Evolutionary conservation across 1,140 invertebrate genomes (phyloP).

Genomic region (Drosophila hydei): DNA sequence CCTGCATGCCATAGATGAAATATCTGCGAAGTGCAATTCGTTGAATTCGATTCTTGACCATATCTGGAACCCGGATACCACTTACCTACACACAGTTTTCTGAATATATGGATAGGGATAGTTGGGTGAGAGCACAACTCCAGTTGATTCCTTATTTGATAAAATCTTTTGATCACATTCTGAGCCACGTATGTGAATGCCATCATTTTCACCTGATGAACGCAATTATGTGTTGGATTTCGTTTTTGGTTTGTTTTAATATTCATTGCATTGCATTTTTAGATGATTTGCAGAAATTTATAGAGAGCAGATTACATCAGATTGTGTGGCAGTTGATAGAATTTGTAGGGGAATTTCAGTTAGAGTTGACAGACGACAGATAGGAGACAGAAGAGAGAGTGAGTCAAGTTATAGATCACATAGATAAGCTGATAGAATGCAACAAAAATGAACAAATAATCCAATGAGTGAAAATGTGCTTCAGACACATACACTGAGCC

Average conservation of each 20-base stretch:
- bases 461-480: slow-evolving; percentile 36
- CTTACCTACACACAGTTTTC: slow-evolving; percentile 95
- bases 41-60: not conserved
- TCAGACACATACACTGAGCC: slow-evolving; percentile 79
- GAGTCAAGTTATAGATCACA: slow-evolving; percentile 16
- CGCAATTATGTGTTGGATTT: slow-evolving; percentile 13
- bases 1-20: slow-evolving; percentile 98
- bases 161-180: slow-evolving; percentile 99
- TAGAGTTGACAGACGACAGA: slow-evolving; percentile 24
- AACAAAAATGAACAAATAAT: slow-evolving; percentile 56
- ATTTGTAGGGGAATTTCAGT: slow-evolving; percentile 35
- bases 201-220: slow-evolving; percentile 88
- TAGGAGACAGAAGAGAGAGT: slow-evolving; percentile 27
- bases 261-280: slow-evolving; percentile 53
- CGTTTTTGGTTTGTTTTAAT: slow-evolving; percentile 11
- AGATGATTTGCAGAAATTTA: slow-evolving; percentile 30
- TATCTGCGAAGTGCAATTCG: slow-evolving; percentile 86
- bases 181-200: slow-evolving; percentile 96
- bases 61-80: not conserved
- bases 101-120: slow-evolving; percentile 97
- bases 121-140: slow-evolving; percentile 96
- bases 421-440: slow-evolving; percentile 42
- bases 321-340: slow-evolving; percentile 12
- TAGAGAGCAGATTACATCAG: slow-evolving; percentile 37
- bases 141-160: slow-evolving; percentile 95